phyloP scores from a whole-genome alignment of 2,888 invertebrate species.

The Rhamphomyia laevipes region DNA sequence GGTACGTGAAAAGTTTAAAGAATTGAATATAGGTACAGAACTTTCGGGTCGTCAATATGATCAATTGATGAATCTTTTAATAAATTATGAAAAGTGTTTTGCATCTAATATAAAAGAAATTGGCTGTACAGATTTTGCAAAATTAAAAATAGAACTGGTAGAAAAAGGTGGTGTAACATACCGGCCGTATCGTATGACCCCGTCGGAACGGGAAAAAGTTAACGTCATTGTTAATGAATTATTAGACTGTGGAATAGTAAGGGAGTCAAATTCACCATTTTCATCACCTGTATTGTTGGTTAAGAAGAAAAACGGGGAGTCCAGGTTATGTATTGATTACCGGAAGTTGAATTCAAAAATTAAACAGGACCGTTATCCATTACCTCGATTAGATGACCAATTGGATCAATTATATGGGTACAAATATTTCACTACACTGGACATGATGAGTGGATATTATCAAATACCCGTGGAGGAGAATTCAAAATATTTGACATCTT shows the following conservation, averaged over 20 bases:
- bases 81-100: not conserved
- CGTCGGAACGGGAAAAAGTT: constrained; percentile 16
- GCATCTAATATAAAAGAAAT: constrained; percentile 1
- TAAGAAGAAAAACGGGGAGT: constrained; percentile 18
- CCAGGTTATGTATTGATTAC: constrained; percentile 21
- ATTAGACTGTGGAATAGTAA: constrained; percentile 14
- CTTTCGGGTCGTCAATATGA: no score
- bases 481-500: constrained; percentile 12
- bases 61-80: no score
- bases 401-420: constrained; percentile 19
- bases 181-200: constrained; percentile 20
- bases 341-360: constrained; percentile 23
- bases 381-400: constrained; percentile 24
- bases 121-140: constrained; percentile 1
- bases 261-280: constrained; percentile 20
- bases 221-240: constrained; percentile 16
- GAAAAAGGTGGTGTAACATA: constrained; percentile 16
- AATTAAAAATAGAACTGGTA: constrained; percentile 18
- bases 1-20: no score
- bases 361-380: constrained; percentile 22
- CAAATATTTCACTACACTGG: constrained; percentile 20
- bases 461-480: constrained; percentile 17
- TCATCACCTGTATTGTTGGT: constrained; percentile 15
- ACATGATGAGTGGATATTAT: constrained; percentile 19
- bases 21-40: no score